Evolutionary conservation across 2,113 vertebrate species (phyloP), one percentile per base, ranked within the genome.

Genomic region (Choloepus hoffmanni): DNA sequence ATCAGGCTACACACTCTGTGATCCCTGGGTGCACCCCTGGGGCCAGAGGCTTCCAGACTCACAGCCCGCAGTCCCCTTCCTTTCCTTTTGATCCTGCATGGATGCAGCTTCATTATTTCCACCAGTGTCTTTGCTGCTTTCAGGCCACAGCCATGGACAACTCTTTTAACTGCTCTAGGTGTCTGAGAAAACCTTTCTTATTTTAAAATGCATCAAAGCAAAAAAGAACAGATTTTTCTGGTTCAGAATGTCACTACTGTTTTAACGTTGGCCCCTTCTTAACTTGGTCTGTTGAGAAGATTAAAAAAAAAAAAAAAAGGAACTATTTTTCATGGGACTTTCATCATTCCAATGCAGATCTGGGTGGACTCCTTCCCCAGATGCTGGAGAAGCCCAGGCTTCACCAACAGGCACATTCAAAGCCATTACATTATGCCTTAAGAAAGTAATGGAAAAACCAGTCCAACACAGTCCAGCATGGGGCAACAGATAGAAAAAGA

Each of bases 161-260:
- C 18, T 89, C 28, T 36, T 48, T 72, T 45, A 89, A 76, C 21
- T 45, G 76, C 45, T 90, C 60, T 72, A 33, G 8, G 77, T 58
- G 45, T 81, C 77, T 94, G 40, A 76, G 28, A 26, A 93, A 81
- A 58, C 55, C 67, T 83, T 70, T 74, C 85, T 84, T 89, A 85
- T 79, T 87, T 78, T 67, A 14, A 84, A 92, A 92, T 36, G 16
- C 9, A 93, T 85, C 78, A 89, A 90, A 95, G 90, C 60, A 83
- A 93, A 89, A 26, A 77, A 85, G 94, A 95, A 78, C 84, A 97
- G 83, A 96, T 36, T 93, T 91, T 90, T 82, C 67, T 89, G 67
- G 83, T 95, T 96, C 90, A 95, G 23, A 93, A 77, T 96, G 60
- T 81, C 73, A 62, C 40, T 58, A 40, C 28, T 90, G 55, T 86